phyloP scores from a whole-genome alignment of 2,113 vertebrate species.

The Micromys minutus region DNA sequence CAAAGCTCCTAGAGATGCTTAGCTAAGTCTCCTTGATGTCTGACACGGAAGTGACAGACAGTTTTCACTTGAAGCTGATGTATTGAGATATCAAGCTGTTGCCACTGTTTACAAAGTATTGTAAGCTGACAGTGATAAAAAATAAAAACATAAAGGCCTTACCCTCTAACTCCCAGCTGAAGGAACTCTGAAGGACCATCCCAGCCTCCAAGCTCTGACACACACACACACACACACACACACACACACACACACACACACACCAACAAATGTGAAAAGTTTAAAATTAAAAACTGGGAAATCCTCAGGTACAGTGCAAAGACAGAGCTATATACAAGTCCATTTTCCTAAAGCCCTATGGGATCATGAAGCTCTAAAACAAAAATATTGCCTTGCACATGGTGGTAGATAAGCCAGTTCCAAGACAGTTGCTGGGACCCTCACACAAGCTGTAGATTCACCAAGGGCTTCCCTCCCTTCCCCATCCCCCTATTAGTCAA shows the following conservation, averaged over 20 bases:
- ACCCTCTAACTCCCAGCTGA: not conserved
- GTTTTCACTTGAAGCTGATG: not conserved
- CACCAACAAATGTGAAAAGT: not conserved
- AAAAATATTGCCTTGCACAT: not conserved
- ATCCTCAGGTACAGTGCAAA: not conserved
- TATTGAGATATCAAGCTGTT: not conserved
- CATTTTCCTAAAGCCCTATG: not conserved
- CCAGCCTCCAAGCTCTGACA: not conserved
- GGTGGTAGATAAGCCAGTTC: not conserved
- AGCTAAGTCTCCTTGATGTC: not conserved
- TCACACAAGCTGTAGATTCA: not conserved
- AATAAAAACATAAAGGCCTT: not conserved
- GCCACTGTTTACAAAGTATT: not conserved
- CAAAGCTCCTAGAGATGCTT: not conserved
- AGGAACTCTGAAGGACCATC: not conserved
- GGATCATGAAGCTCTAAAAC: not conserved
- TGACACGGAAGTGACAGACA: not conserved
- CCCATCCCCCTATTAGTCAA: constrained; percentile 24
- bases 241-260: not conserved
- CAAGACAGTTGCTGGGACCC: not conserved
- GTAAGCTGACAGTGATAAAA: not conserved
- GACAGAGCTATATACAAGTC: not conserved
- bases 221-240: not conserved
- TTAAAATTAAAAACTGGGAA: not conserved
- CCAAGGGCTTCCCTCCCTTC: constrained; percentile 11